A percentile compares a stretch with the other conserved stretches of the same genome.
Evolutionary conservation across 2,797 vertebrate genomes (phyloP).

Genomic region (Ctenopoma kingsleyae): DNA sequence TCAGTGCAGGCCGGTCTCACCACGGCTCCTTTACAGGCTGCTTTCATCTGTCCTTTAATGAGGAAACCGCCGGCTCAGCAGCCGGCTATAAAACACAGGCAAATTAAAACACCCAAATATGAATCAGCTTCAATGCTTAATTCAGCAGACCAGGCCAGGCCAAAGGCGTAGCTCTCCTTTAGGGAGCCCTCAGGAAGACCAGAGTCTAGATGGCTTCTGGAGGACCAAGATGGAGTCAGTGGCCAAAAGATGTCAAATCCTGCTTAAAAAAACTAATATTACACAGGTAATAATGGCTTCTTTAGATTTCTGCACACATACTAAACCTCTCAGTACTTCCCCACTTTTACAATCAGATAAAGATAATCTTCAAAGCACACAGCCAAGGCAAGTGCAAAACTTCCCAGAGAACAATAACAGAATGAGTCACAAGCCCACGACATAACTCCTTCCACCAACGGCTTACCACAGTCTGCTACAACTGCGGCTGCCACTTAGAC

Average conservation of each 20-base stretch:
- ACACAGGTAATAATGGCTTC: neutral
- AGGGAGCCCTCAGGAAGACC: slow-evolving; percentile 60
- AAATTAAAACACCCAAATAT: slow-evolving; percentile 88
- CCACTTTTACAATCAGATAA: slow-evolving; percentile 26
- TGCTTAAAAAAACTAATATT: neutral
- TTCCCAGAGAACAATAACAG: slow-evolving; percentile 70
- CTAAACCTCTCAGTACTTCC: slow-evolving; percentile 3
- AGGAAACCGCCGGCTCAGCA: slow-evolving; percentile 86
- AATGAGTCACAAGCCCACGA: slow-evolving; percentile 74
- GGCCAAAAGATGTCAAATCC: neutral
- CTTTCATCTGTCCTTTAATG: slow-evolving; percentile 89
- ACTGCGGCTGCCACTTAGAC: slow-evolving; percentile 76
- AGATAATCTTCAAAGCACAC: slow-evolving; percentile 52
- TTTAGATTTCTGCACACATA: neutral
- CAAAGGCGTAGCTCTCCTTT: slow-evolving; percentile 59
- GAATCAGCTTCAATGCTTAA: slow-evolving; percentile 77
- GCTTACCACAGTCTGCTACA: slow-evolving; percentile 76
- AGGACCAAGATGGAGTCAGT: neutral
- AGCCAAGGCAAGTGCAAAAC: slow-evolving; percentile 58
- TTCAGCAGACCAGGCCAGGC: slow-evolving; percentile 42
- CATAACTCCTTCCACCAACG: slow-evolving; percentile 68
- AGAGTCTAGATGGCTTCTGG: slow-evolving; percentile 57
- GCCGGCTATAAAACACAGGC: slow-evolving; percentile 81
- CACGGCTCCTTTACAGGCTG: slow-evolving; percentile 81
- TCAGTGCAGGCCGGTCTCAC: slow-evolving; percentile 82